A percentile compares a stretch with the other conserved stretches of the same genome.
Evolutionary conservation across 2,113 vertebrate species (phyloP).

Genomic region (Bujurquina vittata): DNA sequence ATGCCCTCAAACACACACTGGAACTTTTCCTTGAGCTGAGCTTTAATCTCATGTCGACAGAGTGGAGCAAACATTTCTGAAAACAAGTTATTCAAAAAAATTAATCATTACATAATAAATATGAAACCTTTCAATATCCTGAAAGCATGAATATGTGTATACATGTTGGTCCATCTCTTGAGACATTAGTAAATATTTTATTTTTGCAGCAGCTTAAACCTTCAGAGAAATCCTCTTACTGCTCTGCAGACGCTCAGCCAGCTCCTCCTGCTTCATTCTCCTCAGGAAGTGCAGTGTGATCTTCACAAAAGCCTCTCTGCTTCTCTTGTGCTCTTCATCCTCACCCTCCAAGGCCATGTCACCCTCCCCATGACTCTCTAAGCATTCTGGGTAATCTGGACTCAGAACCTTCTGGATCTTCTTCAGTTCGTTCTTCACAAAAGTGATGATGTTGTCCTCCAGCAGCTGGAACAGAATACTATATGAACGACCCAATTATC

Average conservation of each 20-base stretch:
- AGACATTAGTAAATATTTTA: not conserved
- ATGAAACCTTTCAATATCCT: too few species aligned
- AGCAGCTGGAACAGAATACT: not conserved
- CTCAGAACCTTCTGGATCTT: not conserved
- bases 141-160: too few species aligned
- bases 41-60: too few species aligned
- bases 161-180: too few species aligned
- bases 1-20: too few species aligned
- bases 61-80: too few species aligned
- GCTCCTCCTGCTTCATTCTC: not conserved
- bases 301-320: not conserved
- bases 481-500: not conserved
- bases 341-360: not conserved
- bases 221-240: not conserved
- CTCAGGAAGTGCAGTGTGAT: not conserved
- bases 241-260: not conserved
- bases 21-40: too few species aligned
- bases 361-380: not conserved
- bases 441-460: not conserved
- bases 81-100: too few species aligned
- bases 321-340: not conserved
- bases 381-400: not conserved
- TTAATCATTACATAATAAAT: too few species aligned
- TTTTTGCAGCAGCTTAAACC: not conserved
- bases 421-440: not conserved